Conservation (phyloP, 2,888 invertebrate genomes). For the Trissonchulus latispiculum region DNA sequence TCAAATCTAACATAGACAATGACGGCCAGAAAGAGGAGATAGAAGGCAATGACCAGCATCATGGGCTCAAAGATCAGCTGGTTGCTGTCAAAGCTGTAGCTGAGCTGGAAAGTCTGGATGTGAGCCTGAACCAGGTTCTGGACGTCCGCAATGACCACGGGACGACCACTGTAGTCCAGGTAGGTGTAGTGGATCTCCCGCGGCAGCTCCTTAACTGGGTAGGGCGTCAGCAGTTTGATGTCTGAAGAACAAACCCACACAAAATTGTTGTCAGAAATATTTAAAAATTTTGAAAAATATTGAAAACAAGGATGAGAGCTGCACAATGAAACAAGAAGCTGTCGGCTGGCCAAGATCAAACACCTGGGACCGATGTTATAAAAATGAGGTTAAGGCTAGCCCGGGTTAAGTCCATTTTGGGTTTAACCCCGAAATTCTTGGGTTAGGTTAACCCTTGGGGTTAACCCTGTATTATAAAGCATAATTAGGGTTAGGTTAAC, state of each 20-base stretch:
- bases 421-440: too few relatives aligned
- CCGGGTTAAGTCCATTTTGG: too few relatives aligned
- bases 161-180: slow-evolving; percentile 83
- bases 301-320: not conserved
- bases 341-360: not conserved
- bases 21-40: slow-evolving; percentile 74
- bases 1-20: slow-evolving; percentile 89
- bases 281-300: too few relatives aligned
- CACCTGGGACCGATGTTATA: too few relatives aligned
- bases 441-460: too few relatives aligned
- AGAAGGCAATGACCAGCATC: slow-evolving; percentile 74
- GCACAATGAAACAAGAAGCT: not conserved
- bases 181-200: slow-evolving; percentile 79
- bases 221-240: slow-evolving; percentile 70
- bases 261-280: too few relatives aligned
- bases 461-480: too few relatives aligned
- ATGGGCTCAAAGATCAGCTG: slow-evolving; percentile 86
- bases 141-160: slow-evolving; percentile 69
- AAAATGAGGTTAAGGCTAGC: too few relatives aligned
- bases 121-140: slow-evolving; percentile 86
- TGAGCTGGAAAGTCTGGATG: slow-evolving; percentile 76
- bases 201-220: slow-evolving; percentile 60
- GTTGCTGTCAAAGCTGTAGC: slow-evolving; percentile 72
- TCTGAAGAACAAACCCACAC: too few relatives aligned
- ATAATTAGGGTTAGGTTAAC: too few relatives aligned